These are phyloP conservation scores for Polydrusus cervinus DNA, from an alignment of 2,888 invertebrate species.

Conservation along the genomic window DNA sequence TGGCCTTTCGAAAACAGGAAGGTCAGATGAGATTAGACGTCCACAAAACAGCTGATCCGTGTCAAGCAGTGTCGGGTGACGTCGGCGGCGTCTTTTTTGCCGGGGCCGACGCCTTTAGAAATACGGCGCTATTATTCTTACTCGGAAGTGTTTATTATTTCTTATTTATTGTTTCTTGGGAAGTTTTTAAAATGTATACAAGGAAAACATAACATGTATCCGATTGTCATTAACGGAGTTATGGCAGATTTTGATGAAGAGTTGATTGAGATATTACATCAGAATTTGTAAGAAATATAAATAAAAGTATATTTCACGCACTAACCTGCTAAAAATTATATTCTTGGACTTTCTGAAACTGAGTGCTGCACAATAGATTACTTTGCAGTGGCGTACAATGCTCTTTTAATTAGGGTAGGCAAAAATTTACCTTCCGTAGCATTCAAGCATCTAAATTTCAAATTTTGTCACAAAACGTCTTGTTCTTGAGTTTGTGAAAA, in stretches of 20 bases:
- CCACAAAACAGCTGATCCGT: constrained; percentile 50
- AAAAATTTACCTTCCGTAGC: too few relatives aligned
- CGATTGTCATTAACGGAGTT: constrained; percentile 31
- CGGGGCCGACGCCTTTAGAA: constrained; percentile 28
- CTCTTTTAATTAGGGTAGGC: too few relatives aligned
- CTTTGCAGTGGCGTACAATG: too few relatives aligned
- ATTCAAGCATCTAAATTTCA: too few relatives aligned
- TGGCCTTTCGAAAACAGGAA: constrained; percentile 46
- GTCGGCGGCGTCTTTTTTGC: constrained; percentile 44
- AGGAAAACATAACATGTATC: constrained; percentile 26
- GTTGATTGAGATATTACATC: constrained; percentile 25
- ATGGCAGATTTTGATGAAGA: constrained; percentile 22
- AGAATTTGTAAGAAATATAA: constrained; percentile 1
- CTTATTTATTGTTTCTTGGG: constrained; percentile 44
- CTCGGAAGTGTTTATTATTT: constrained; percentile 48
- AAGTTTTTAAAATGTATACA: constrained; percentile 31
- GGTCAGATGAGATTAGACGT: constrained; percentile 46
- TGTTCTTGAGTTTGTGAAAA: too few relatives aligned
- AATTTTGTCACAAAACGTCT: too few relatives aligned
- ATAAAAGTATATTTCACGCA: too few relatives aligned
- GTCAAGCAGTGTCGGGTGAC: constrained; percentile 43
- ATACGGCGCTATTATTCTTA: constrained; percentile 35
- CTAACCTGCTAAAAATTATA: too few relatives aligned
- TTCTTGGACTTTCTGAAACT: too few relatives aligned
- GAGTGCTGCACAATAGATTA: too few relatives aligned